Percentiles rank a stretch among this genome's conserved stretches.
phyloP scores from a whole-genome alignment of 2,797 vertebrate species.

The Sitta carolinensis region DNA sequence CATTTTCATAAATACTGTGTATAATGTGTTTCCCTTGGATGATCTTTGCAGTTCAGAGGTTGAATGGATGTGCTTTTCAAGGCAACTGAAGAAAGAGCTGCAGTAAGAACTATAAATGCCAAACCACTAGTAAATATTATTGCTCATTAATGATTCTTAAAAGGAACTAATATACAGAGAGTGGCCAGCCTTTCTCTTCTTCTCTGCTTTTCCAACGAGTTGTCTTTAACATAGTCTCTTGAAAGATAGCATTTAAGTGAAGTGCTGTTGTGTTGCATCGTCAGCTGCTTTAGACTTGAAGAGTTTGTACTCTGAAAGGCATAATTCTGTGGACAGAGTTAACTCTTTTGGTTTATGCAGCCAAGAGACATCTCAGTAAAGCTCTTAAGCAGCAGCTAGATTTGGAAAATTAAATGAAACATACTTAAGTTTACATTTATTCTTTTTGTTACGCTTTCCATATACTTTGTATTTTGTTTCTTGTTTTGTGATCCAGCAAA shows the following conservation, averaged over 20 bases:
- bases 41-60: neutral
- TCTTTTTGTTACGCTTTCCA: neutral
- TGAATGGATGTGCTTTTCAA: neutral
- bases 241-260: neutral
- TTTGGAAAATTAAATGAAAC: neutral
- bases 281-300: neutral
- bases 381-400: neutral
- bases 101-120: neutral
- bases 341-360: neutral
- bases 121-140: neutral
- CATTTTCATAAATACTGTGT: neutral
- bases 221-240: neutral
- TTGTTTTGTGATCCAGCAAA: neutral
- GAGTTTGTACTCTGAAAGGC: neutral
- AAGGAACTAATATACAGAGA: neutral
- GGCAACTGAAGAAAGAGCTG: neutral
- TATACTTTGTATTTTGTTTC: neutral
- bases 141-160: neutral
- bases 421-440: neutral
- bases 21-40: neutral
- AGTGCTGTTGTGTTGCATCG: neutral
- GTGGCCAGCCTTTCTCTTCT: neutral
- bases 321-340: neutral
- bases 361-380: neutral
- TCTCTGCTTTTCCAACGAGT: neutral